Base-by-base conservation (phyloP, 2,797 vertebrate genomes). In the Cryptoprocta ferox region DNA sequence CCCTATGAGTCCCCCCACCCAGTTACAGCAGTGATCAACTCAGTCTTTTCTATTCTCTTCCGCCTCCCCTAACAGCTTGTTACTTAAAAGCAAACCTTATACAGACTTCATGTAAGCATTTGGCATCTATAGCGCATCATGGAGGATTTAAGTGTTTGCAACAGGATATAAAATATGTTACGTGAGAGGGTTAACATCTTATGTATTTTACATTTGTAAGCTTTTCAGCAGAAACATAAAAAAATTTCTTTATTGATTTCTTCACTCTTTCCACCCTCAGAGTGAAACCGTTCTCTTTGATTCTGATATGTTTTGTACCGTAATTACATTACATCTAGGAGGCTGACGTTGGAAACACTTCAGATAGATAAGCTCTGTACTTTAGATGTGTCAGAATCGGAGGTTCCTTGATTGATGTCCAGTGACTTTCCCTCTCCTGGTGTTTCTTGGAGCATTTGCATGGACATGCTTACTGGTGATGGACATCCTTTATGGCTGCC, bases 321-420 rank as follows among this genome's bases (percentile, higher is more conserved):
- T 98, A 98, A 98, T 99, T 98, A 98, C 96, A 96, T 98, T 98
- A 98, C 95, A 97, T 97, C 96, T 94, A 92, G 97, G 95, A 98
- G 97, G 95, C 96, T 97, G 97, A 91, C 81, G 91, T n/a, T 95
- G 97, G 96, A 97, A 98, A 96, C 5, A 65, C 95, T 98, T 98
- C 82, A 95, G 95, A 93, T 96, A 97, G 98, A 98, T 97, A 95
- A 97, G 98, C 98, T 98, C 65, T 95, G 66, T 78, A 21, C 93
- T 94, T 97, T 98, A 98, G 95, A 98, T 98, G 90, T 85, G 97
- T 98, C 98, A 97, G 84, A 84, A 85, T 95, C 68, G 76, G 50
- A 79, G 91, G 83, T 65, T 90, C 80, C 35, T 32, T 93, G 96
- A 98, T 98, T 97, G 95, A 98, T 97, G 97, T 91, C 68, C 6